Percentiles rank a stretch among this genome's conserved stretches.
phyloP scores from a whole-genome alignment of 2,113 vertebrate genomes.

The Bubalus kerabau region DNA sequence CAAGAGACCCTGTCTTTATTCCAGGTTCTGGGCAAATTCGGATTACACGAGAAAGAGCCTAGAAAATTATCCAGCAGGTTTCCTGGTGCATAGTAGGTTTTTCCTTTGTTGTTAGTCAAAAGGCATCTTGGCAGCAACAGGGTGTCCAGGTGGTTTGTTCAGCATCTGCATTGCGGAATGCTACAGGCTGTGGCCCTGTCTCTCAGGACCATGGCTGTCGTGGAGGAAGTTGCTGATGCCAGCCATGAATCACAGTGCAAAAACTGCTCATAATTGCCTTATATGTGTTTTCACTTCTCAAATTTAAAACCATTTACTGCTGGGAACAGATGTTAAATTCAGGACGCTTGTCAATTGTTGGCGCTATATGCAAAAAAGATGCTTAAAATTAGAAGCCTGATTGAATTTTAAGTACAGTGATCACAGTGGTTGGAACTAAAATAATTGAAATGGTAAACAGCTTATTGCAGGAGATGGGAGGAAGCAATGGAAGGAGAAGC shows the following conservation, averaged over 20 bases:
- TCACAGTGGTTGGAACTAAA: constrained; percentile 69
- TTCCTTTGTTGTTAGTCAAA: background rate
- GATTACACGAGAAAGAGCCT: background rate
- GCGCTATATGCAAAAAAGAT: constrained; percentile 68
- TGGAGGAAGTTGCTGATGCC: constrained; percentile 22
- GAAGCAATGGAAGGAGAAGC: background rate
- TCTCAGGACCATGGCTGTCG: background rate
- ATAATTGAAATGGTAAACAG: constrained; percentile 71
- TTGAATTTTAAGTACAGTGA: constrained; percentile 80
- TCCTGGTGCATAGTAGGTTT: background rate
- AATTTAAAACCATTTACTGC: constrained; percentile 76
- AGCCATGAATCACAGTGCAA: constrained; percentile 68
- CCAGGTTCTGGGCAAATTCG: background rate
- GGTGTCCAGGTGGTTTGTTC: rapidly evolving
- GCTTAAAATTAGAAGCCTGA: constrained; percentile 76
- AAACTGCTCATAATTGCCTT: constrained; percentile 73
- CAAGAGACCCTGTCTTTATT: background rate
- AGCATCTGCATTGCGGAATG: rapidly evolving
- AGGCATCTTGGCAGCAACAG: background rate
- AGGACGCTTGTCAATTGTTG: constrained; percentile 77
- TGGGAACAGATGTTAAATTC: constrained; percentile 81
- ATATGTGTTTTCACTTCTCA: constrained; percentile 77
- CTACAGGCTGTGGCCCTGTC: background rate
- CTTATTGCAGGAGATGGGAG: constrained; percentile 37
- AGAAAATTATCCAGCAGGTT: background rate